These are phyloP conservation scores for Phyllostomus discolor DNA, from an alignment of 2,113 vertebrate species.

Conservation along the genomic window DNA sequence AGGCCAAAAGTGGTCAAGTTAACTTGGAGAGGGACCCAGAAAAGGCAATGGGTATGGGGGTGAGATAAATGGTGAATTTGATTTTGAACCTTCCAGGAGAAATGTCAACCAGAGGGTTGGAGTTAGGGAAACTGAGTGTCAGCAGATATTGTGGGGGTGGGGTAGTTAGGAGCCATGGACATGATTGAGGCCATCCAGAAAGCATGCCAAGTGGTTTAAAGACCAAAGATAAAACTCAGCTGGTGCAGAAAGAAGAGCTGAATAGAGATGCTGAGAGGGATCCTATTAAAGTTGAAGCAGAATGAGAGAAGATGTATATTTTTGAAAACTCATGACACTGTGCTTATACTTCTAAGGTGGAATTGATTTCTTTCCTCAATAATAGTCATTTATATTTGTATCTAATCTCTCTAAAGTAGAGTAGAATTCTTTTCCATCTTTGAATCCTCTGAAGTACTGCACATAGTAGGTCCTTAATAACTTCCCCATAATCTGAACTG, in stretches of 20 bases:
- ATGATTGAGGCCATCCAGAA: neutral
- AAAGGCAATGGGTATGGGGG: fast-evolving
- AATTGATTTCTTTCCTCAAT: neutral
- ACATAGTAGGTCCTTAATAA: constrained; percentile 4
- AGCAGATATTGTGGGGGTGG: fast-evolving
- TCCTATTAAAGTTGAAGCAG: fast-evolving
- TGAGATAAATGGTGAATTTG: neutral
- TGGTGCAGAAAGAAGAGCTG: neutral
- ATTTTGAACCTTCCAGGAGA: neutral
- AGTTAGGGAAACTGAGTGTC: neutral
- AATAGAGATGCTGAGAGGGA: neutral
- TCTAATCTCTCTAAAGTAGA: neutral
- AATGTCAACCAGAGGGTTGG: too few relatives aligned
- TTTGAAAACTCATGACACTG: neutral
- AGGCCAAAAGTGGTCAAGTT: neutral
- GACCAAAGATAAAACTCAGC: neutral
- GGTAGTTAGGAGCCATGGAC: neutral
- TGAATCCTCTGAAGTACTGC: neutral
- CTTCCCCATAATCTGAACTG: neutral
- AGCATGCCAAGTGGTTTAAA: neutral
- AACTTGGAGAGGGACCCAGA: neutral
- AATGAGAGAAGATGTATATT: neutral
- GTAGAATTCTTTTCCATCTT: neutral
- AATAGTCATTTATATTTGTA: neutral
- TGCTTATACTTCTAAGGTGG: neutral